A percentile compares a stretch with the other conserved stretches of the same genome.
Conservation (phyloP, 2,888 invertebrate genomes). For the Coleophora deauratella region DNA sequence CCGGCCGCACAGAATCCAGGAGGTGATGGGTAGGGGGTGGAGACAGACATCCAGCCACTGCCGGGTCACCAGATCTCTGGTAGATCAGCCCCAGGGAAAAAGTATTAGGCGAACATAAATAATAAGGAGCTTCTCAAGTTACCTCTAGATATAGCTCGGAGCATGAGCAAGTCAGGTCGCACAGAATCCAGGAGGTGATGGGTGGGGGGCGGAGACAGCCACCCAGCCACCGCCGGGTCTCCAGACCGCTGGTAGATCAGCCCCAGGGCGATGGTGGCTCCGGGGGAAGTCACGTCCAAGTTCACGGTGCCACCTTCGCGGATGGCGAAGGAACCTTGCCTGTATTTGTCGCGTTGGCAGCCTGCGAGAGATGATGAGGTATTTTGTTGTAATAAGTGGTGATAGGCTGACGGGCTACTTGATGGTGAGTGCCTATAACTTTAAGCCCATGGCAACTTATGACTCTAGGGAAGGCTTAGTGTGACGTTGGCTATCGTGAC, state of each 20-base stretch:
- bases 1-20: constrained; percentile 93
- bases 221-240: constrained; percentile 87
- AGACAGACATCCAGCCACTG: constrained; percentile 27
- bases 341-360: constrained; percentile 90
- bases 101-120: too few relatives aligned
- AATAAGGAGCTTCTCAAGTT: not conserved
- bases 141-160: constrained; percentile 86
- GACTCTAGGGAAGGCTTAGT: too few relatives aligned
- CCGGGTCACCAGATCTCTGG: not conserved
- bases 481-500: too few relatives aligned
- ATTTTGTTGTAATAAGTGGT: too few relatives aligned
- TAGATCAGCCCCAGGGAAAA: not conserved
- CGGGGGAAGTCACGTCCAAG: constrained; percentile 96
- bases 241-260: constrained; percentile 86
- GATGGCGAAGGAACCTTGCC: constrained; percentile 89
- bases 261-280: constrained; percentile 95
- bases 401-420: too few relatives aligned
- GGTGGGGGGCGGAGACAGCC: constrained; percentile 93
- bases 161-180: constrained; percentile 90
- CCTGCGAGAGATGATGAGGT: constrained; percentile 52
- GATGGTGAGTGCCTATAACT: too few relatives aligned
- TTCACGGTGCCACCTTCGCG: constrained; percentile 93
- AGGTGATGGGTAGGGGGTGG: constrained; percentile 93
- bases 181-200: constrained; percentile 93
- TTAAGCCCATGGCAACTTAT: too few relatives aligned